Conservation (phyloP, 30 jellyfish, hydroid and myxozoan species). For the Hydractinia echinata region DNA sequence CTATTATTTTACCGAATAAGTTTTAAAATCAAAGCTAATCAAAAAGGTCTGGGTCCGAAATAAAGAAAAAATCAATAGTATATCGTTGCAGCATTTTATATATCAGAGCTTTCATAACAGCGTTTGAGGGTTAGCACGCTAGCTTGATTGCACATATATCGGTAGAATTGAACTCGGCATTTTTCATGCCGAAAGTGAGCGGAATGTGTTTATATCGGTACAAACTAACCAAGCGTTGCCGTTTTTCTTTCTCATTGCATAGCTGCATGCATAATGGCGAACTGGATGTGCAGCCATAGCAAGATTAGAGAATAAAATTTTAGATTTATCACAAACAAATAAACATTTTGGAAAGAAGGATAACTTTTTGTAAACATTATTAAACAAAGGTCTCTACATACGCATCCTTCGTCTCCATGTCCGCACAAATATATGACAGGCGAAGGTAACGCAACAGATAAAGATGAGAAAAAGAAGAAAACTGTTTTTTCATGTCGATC, state of each 20-base stretch:
- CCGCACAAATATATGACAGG: conserved; percentile 15
- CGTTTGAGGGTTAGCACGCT: no score
- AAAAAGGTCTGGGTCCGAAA: no score
- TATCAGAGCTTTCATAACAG: no score
- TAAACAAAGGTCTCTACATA: no score
- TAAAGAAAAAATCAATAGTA: no score
- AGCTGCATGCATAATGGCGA: conserved; percentile 23
- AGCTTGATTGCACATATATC: no score
- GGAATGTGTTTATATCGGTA: background rate
- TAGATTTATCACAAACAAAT: background rate
- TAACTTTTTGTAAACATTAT: background rate
- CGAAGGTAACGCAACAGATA: conserved; percentile 10
- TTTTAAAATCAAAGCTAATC: no score
- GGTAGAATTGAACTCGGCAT: no score
- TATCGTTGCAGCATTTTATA: no score
- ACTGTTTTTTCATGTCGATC: conserved; percentile 3
- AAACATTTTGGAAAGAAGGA: background rate
- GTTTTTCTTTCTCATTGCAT: background rate
- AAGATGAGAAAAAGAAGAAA: conserved; percentile 29
- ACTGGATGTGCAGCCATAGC: background rate
- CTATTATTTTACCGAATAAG: no score
- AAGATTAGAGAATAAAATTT: background rate
- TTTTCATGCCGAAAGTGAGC: conserved; percentile 7
- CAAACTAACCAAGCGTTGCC: conserved; percentile 16
- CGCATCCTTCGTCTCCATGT: no score